A percentile compares a stretch with the other conserved stretches of the same genome.
Evolutionary conservation across 2,888 invertebrate genomes (phyloP).

Genomic region (Lycaena phlaeas): DNA sequence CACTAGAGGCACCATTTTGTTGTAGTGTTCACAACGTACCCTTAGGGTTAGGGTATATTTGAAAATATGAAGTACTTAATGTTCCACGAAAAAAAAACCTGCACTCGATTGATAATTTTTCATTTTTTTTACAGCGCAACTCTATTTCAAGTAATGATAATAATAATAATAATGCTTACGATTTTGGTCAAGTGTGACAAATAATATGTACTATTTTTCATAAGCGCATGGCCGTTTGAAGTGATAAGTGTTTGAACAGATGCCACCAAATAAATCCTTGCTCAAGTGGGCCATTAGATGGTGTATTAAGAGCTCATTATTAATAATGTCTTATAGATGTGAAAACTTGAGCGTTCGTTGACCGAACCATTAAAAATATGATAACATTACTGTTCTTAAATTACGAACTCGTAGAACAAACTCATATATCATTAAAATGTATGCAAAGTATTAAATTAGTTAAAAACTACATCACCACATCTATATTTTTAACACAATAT

Average conservation of each 20-base stretch:
- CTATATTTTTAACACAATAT: too few species aligned
- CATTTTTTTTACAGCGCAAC: too few species aligned
- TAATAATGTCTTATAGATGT: conserved; percentile 13
- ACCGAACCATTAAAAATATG: conserved; percentile 1
- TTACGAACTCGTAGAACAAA: too few species aligned
- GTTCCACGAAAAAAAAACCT: too few species aligned
- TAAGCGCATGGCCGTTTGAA: conserved; percentile 10
- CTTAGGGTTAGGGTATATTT: not conserved
- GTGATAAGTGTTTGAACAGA: conserved; percentile 19
- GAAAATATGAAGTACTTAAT: not conserved
- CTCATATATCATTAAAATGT: too few species aligned
- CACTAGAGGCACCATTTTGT: conserved; percentile 8
- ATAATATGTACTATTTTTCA: conserved; percentile 5
- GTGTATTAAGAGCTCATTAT: conserved; percentile 15
- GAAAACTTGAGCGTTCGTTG: conserved; percentile 8
- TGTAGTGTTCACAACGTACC: not conserved
- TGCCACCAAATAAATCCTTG: conserved; percentile 14
- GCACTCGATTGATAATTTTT: too few species aligned
- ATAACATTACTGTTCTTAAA: too few species aligned
- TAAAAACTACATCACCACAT: too few species aligned
- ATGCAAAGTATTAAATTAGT: too few species aligned
- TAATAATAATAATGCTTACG: too few species aligned
- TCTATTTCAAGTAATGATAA: too few species aligned
- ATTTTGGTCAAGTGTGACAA: not conserved
- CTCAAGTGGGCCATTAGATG: conserved; percentile 5